A percentile compares a stretch with the other conserved stretches of the same genome.
phyloP scores from a whole-genome alignment of 1,140 invertebrate genomes.

The Habropoda laboriosa region DNA sequence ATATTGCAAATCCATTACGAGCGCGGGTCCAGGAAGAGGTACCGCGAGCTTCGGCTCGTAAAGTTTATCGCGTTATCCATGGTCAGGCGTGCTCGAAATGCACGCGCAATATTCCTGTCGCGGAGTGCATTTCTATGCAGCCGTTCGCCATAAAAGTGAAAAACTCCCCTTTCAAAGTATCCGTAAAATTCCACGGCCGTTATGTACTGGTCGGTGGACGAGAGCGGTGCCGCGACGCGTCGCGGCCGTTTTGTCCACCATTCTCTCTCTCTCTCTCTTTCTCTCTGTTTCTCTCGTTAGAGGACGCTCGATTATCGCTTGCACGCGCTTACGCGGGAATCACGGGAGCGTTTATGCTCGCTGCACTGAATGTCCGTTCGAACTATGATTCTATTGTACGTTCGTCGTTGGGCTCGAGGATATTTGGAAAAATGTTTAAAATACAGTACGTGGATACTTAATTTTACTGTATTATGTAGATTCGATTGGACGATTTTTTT shows the following conservation, averaged over 20 bases:
- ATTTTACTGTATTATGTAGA: no score
- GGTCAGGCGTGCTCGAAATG: constrained; percentile 63
- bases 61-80: constrained; percentile 68
- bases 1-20: constrained; percentile 70
- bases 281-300: not conserved
- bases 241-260: not conserved
- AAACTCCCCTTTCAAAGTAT: constrained; percentile 57
- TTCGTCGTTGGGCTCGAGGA: not conserved
- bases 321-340: not conserved
- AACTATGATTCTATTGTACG: no score
- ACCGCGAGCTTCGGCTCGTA: constrained; percentile 62
- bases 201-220: not conserved
- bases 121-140: constrained; percentile 64
- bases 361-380: not conserved
- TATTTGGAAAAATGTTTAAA: not conserved
- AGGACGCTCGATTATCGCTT: not conserved
- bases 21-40: no score
- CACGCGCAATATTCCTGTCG: constrained; percentile 55
- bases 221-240: not conserved
- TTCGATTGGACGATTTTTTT: no score
- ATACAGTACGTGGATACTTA: no score
- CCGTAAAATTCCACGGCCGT: constrained; percentile 36
- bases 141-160: constrained; percentile 60
- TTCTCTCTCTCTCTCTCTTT: no score
- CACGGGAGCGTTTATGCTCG: no score